phyloP scores from a whole-genome alignment of 2,113 vertebrate genomes.

The Aspidoscelis tigris region DNA sequence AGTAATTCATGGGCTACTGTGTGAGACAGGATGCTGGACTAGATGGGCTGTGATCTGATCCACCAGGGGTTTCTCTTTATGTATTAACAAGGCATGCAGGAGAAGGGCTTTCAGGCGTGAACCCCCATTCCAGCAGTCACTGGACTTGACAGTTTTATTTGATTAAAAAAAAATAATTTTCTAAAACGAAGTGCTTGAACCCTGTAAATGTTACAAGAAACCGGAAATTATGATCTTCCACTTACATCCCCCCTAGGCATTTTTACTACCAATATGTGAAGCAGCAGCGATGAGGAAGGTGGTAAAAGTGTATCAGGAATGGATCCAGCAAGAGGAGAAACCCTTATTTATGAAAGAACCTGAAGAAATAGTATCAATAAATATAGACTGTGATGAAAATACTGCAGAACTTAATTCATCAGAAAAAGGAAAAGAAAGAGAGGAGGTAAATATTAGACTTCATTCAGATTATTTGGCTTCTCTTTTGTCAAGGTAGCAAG shows the following conservation, averaged over 20 bases:
- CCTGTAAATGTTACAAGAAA: background rate
- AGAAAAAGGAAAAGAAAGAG: constrained; percentile 82
- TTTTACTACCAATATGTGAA: constrained; percentile 96
- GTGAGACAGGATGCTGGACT: too few relatives aligned
- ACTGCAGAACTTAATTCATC: constrained; percentile 77
- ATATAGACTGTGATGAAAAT: constrained; percentile 74
- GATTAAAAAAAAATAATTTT: background rate
- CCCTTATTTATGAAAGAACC: constrained; percentile 97
- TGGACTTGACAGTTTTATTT: too few relatives aligned
- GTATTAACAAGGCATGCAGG: too few relatives aligned
- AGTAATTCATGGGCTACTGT: too few relatives aligned
- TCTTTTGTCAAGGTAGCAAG: constrained; percentile 1
- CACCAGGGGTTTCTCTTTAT: too few relatives aligned
- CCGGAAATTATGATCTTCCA: background rate
- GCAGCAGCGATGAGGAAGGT: constrained; percentile 97
- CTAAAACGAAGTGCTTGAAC: background rate
- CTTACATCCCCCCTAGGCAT: constrained; percentile 78
- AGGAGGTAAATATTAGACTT: constrained; percentile 73
- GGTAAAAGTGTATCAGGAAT: constrained; percentile 97
- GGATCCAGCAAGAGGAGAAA: constrained; percentile 97
- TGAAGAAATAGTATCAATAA: constrained; percentile 80
- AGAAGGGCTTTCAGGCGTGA: too few relatives aligned
- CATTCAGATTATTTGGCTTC: background rate
- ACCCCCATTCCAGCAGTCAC: too few relatives aligned
- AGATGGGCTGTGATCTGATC: too few relatives aligned